These are phyloP conservation scores for Cetoscarus ocellatus DNA, from an alignment of 2,797 vertebrate genomes.

Conservation along the genomic window DNA sequence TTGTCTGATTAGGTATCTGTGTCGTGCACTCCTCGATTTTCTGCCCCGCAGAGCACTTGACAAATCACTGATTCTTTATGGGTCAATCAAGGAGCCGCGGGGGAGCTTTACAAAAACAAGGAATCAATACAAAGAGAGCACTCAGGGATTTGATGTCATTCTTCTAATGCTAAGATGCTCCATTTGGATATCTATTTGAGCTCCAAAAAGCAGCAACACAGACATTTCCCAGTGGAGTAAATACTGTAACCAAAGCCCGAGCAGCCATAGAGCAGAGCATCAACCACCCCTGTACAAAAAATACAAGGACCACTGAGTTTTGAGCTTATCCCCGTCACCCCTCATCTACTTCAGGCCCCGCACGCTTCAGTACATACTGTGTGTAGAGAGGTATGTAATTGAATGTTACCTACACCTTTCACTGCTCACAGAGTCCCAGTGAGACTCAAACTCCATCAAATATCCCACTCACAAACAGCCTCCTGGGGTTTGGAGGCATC, in stretches of 20 bases:
- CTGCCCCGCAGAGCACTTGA: conserved; percentile 7
- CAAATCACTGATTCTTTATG: not conserved
- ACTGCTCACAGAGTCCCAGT: conserved; percentile 35
- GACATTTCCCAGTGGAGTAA: not conserved
- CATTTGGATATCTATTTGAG: not conserved
- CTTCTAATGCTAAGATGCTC: not conserved
- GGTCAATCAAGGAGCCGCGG: not conserved
- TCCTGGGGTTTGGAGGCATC: conserved; percentile 14
- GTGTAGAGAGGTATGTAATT: conserved; percentile 68
- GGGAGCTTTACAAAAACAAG: not conserved
- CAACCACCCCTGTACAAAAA: conserved; percentile 22
- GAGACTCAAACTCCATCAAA: conserved; percentile 57
- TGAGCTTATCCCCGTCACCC: conserved; percentile 58
- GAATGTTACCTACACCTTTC: conserved; percentile 65
- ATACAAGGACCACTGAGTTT: conserved; percentile 50
- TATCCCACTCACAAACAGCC: conserved; percentile 33
- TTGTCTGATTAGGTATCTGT: conserved; percentile 18
- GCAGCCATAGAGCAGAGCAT: not conserved
- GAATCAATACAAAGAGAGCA: not conserved
- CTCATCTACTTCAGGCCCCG: conserved; percentile 55
- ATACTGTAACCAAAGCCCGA: not conserved
- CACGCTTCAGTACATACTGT: conserved; percentile 56
- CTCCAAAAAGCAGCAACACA: not conserved
- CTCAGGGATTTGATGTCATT: not conserved
- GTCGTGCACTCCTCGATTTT: conserved; percentile 13